Evolutionary conservation across 2,113 vertebrate genomes (phyloP).

Genomic region (Terrapene triunguis): DNA sequence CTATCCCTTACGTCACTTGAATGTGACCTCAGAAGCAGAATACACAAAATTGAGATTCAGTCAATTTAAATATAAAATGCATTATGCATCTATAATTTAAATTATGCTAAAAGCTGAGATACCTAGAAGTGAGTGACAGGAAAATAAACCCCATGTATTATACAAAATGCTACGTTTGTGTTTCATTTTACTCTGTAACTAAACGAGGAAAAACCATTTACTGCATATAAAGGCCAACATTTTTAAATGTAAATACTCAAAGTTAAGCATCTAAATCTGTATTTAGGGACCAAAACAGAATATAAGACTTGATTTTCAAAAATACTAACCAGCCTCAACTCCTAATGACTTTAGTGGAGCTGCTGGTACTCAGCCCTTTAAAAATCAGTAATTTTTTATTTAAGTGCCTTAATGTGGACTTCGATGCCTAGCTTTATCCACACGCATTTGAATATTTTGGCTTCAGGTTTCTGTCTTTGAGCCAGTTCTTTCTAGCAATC

Average conservation of each 20-base stretch:
- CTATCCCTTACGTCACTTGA: neutral
- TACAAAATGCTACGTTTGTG: neutral
- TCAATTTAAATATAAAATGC: neutral
- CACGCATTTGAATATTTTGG: neutral
- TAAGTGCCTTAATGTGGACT: neutral
- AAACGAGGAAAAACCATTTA: neutral
- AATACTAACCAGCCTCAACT: neutral
- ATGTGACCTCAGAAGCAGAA: neutral
- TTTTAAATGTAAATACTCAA: neutral
- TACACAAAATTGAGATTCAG: too few relatives aligned
- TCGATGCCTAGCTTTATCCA: neutral
- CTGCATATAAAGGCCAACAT: neutral
- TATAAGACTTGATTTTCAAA: neutral
- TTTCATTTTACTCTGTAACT: neutral
- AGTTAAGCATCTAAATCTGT: neutral
- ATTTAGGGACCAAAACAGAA: neutral
- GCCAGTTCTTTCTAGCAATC: neutral
- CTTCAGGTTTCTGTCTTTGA: neutral
- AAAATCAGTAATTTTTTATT: neutral
- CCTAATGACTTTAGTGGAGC: neutral
- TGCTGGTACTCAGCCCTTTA: neutral
- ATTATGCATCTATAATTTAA: neutral
- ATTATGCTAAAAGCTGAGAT: neutral
- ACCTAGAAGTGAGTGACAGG: too few relatives aligned
- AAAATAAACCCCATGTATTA: neutral